phyloP scores from a whole-genome alignment of 2,888 invertebrate genomes.

The Ormyrus rosae region DNA sequence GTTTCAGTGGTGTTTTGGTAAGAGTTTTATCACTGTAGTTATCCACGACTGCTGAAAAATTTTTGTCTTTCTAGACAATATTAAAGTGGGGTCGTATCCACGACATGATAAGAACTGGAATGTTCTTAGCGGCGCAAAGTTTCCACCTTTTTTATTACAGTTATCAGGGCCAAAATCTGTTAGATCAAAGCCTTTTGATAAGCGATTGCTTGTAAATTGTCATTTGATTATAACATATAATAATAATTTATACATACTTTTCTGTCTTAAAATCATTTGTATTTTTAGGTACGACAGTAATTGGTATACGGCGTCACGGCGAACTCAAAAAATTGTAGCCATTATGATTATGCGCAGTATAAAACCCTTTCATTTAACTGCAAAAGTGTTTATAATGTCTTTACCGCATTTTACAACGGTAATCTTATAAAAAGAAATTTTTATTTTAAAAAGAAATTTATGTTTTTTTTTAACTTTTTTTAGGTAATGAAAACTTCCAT shows the following conservation, averaged over 20 bases:
- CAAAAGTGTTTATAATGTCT: slow-evolving; percentile 44
- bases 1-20: slow-evolving; percentile 39
- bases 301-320: slow-evolving; percentile 44
- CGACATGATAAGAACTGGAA: slow-evolving; percentile 48
- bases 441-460: slow-evolving; percentile 3
- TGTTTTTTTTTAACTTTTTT: slow-evolving; percentile 20
- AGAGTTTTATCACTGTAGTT: not conserved
- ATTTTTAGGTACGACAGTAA: slow-evolving; percentile 40
- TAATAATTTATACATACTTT: not conserved
- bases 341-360: slow-evolving; percentile 48
- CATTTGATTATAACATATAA: not conserved
- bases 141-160: slow-evolving; percentile 53
- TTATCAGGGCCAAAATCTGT: slow-evolving; percentile 50
- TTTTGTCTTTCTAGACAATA: slow-evolving; percentile 28
- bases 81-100: slow-evolving; percentile 15
- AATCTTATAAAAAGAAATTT: not conserved
- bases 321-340: slow-evolving; percentile 43
- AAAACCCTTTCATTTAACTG: slow-evolving; percentile 48
- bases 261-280: not conserved
- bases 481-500: slow-evolving; percentile 49
- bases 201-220: slow-evolving; percentile 1
- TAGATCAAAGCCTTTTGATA: slow-evolving; percentile 48
- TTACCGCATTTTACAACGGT: slow-evolving; percentile 53
- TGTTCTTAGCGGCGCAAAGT: slow-evolving; percentile 44
- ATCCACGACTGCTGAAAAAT: not conserved